Conservation (phyloP, 2,888 invertebrate genomes). For the Coecobrya sp. region DNA sequence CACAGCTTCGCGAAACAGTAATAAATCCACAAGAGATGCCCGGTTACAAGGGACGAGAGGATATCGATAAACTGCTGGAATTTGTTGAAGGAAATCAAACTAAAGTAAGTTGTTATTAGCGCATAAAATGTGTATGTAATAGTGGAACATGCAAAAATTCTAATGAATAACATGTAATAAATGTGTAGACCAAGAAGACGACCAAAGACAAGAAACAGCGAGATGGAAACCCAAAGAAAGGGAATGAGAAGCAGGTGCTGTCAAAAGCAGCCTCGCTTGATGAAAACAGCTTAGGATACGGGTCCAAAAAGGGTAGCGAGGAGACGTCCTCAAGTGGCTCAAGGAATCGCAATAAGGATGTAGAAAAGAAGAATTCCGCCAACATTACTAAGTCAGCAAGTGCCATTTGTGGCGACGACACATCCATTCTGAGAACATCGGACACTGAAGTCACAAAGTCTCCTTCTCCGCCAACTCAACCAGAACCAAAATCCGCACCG, state of each 20-base stretch:
- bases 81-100: slow-evolving; percentile 72
- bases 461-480: slow-evolving; percentile 2
- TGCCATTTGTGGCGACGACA: slow-evolving; percentile 19
- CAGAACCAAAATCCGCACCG: not conserved
- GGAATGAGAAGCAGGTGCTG: slow-evolving; percentile 80
- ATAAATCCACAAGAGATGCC: slow-evolving; percentile 70
- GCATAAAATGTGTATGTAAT: too few relatives aligned
- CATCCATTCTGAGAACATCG: not conserved
- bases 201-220: slow-evolving; percentile 78
- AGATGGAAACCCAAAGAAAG: slow-evolving; percentile 64
- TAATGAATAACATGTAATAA: not conserved
- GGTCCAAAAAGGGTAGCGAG: slow-evolving; percentile 67
- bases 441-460: slow-evolving; percentile 21
- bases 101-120: slow-evolving; percentile 36
- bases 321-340: not conserved
- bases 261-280: slow-evolving; percentile 85
- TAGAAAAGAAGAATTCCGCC: slow-evolving; percentile 72
- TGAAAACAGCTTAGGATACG: slow-evolving; percentile 81
- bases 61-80: slow-evolving; percentile 66
- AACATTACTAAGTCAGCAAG: slow-evolving; percentile 73
- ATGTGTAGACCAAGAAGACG: slow-evolving; percentile 59
- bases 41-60: slow-evolving; percentile 57
- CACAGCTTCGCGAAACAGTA: slow-evolving; percentile 65
- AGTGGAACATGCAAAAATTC: not conserved
- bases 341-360: slow-evolving; percentile 54